Evolutionary conservation across 2,797 vertebrate species (phyloP).

Genomic region (Triplophysa bombifrons): DNA sequence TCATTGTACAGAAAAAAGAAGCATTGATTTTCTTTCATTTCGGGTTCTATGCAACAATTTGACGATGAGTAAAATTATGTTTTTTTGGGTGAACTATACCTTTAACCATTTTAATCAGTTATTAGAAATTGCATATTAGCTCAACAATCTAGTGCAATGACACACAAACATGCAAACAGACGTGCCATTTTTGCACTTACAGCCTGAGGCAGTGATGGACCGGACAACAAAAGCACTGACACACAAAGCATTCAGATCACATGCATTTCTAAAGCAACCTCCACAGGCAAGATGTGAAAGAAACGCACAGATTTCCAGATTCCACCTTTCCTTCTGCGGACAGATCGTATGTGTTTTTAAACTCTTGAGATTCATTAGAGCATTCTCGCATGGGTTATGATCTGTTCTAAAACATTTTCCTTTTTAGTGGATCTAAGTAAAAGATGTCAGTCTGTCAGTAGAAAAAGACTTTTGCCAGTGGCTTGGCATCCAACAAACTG

Average conservation of each 20-base stretch:
- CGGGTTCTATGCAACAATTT: not conserved
- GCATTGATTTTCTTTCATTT: too few species aligned
- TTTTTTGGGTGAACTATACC: not conserved
- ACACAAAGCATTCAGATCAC: conserved; percentile 35
- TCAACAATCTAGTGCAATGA: conserved; percentile 29
- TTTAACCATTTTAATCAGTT: not conserved
- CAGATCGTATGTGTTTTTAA: conserved; percentile 31
- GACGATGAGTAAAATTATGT: not conserved
- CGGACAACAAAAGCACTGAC: conserved; percentile 28
- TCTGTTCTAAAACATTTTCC: not conserved
- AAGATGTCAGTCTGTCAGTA: conserved; percentile 54
- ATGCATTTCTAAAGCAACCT: conserved; percentile 40
- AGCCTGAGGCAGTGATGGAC: not conserved
- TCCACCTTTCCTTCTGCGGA: conserved; percentile 68
- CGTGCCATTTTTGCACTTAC: conserved; percentile 33
- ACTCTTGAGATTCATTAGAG: not conserved
- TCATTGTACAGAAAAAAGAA: too few species aligned
- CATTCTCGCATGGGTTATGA: not conserved
- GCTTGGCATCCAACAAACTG: conserved; percentile 42
- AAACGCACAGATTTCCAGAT: conserved; percentile 60
- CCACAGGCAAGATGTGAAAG: conserved; percentile 43
- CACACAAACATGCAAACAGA: conserved; percentile 48
- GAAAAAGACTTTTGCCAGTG: conserved; percentile 46
- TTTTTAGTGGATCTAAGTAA: conserved; percentile 58
- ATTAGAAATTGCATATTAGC: conserved; percentile 42